Evolutionary conservation across 2,797 vertebrate species (phyloP), one percentile per base, ranked within the genome.

Genomic region (Acrocephalus scirpaceus): DNA sequence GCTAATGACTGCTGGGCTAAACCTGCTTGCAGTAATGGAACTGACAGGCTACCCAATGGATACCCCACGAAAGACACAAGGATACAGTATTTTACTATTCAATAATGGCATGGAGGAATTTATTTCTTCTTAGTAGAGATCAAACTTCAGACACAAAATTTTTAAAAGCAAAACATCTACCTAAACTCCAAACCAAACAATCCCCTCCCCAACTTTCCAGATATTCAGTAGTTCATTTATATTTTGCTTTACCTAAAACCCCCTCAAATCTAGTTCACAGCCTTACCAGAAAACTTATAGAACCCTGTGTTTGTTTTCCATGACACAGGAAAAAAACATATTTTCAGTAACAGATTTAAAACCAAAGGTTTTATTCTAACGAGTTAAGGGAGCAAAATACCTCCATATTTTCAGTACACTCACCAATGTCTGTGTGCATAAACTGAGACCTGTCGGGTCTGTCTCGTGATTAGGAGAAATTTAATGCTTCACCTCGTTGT

Each of bases 381-480:
- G 66, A 95, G 16, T 91, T 93, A 94, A 80, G 58, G 17, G 11
- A 86, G 17, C 29, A 34, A 57, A 96, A 92, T 66, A 91, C 42
- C n/a, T 97, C 48, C 40, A 10, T 65, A 84, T 94, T 87, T 96
- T 90, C 61, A 90, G 75, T 67, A 93, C 69, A 94, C 50, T 97
- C 97, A 94, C 70, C 93, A 96, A 69, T 91, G 67, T 89, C 75
- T 86, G 54, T 77, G 64, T 88, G 94, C 86, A 93, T 91, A 70
- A 96, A 95, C 85, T 96, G 92, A 97, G 85, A 94, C 90, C 88
- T 97, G 94, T 97, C 95, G 86, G 89, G 94, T 94, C 90, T 97
- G 86, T 93, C 74, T 95, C 73, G 47, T 88, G 83, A 97, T 97
- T 96, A 97, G 86, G 40, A 96, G 84, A 97, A 97, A 98, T 97